Evolutionary conservation across 1,140 invertebrate genomes (phyloP), one percentile per base, ranked within the genome.

Genomic region (Pseudomyrmex sp.): DNA sequence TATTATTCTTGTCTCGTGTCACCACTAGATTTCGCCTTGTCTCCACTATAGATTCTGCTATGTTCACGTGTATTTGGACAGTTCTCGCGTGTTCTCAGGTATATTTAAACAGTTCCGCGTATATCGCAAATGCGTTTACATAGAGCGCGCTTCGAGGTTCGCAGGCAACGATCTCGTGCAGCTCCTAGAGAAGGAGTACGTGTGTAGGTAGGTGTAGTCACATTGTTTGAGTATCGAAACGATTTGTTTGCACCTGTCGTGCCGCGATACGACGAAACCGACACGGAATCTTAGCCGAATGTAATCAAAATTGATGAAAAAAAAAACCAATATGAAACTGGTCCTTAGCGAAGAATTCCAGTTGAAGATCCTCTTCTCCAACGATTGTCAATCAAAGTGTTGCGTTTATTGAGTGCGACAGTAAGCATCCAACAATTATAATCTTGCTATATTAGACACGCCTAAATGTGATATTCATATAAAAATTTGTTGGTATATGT

Each of bases 1-100:
- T 80, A 80, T 80, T 80, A 80, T 80, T 70, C 76, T 61, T 80
- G 54, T 61, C 54, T 61, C 54, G 20, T 54, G n/a, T 80, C 66
- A 59, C 44, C 66, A 23, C 1, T 18, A 4, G 59, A 46, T 18
- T 62, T 48, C 13, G 15, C 23, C 26, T 26, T 26, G 26, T 26
- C 26, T 26, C 26, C 3, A 26, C 26, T 26, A 26, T 35, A 9
- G 48, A 46, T 18, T 62, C 59, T 20, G 15, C 23, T 20, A 48
- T 18, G 18, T 13, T 13, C 72, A 59, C 26, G 70, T 73, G 72
- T 74, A 74, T 75, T 75, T 75, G 44, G 35, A 75, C 58, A 75
- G 46, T 61, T 62, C 73, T 63, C 44, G 23, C 73, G 73, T 52
- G 18, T 75, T 75, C 59, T 63, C 69, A 82, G 58, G 48, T 82